Conservation (phyloP, 2,113 vertebrate species). For the Lethenteron reissneri region DNA sequence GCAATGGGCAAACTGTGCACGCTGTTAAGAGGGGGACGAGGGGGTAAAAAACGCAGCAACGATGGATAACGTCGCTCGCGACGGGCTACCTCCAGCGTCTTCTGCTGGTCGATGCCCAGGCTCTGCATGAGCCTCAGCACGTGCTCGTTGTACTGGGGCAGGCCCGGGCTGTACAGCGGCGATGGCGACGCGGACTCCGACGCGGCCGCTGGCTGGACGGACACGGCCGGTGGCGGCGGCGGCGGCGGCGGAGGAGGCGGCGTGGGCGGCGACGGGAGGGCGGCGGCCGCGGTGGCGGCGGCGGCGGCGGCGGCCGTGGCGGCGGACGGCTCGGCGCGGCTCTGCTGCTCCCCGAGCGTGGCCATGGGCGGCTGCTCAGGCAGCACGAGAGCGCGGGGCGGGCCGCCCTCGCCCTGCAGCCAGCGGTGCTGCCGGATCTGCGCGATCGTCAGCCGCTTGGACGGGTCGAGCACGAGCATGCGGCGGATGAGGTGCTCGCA, state of each 20-base stretch:
- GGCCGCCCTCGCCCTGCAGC: constrained; percentile 31
- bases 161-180: constrained; percentile 11
- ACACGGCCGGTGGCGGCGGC: neutral
- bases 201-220: constrained; percentile 41
- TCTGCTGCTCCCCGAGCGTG: too few species aligned
- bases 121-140: constrained; percentile 88
- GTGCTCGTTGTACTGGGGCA: constrained; percentile 81
- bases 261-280: neutral
- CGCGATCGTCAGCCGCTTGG: constrained; percentile 58
- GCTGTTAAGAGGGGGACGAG: neutral
- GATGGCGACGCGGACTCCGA: constrained; percentile 29
- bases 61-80: neutral
- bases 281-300: neutral
- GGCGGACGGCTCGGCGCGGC: too few species aligned
- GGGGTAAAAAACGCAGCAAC: neutral
- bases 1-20: too few species aligned
- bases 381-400: constrained; percentile 21
- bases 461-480: constrained; percentile 85
- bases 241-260: too few species aligned
- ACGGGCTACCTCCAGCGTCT: constrained; percentile 61
- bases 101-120: constrained; percentile 91
- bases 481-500: constrained; percentile 91
- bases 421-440: constrained; percentile 98
- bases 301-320: too few species aligned
- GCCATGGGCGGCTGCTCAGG: constrained; percentile 43